A percentile compares a stretch with the other conserved stretches of the same genome.
phyloP scores from a whole-genome alignment of 2,797 vertebrate species.

The Saxicola maurus region DNA sequence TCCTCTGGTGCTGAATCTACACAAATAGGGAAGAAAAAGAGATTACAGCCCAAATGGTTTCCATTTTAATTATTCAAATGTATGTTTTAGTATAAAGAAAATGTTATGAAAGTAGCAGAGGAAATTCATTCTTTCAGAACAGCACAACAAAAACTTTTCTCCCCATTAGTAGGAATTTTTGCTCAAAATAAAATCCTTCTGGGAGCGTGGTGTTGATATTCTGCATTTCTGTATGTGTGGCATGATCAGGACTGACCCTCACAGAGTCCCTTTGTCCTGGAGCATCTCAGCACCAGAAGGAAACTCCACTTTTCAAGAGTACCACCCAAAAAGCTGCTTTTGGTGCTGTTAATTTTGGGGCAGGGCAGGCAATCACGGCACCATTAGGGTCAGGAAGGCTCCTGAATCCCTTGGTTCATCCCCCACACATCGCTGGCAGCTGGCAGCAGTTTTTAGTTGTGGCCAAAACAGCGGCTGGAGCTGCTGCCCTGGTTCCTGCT shows the following conservation, averaged over 20 bases:
- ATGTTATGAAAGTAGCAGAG: neutral
- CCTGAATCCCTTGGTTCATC: neutral
- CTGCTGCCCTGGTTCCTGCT: neutral
- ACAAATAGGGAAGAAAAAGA: neutral
- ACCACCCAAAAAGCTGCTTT: neutral
- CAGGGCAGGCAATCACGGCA: neutral
- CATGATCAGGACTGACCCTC: neutral
- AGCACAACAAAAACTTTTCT: neutral
- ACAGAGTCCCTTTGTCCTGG: neutral
- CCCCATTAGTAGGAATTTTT: neutral
- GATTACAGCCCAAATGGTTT: neutral
- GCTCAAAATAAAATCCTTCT: neutral
- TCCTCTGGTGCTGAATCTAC: neutral
- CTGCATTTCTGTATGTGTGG: neutral
- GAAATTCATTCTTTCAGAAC: neutral
- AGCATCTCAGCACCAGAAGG: neutral
- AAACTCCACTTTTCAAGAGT: neutral
- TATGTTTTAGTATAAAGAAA: neutral
- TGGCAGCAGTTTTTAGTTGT: neutral
- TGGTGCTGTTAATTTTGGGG: neutral
- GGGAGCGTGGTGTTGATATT: neutral
- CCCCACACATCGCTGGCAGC: neutral
- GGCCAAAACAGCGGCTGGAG: neutral
- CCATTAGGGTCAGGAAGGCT: accelerated
- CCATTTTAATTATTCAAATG: neutral